Percentiles rank a stretch among this genome's conserved stretches.
Evolutionary conservation across 92 coral and sea anemone genomes (phyloP).

Genomic region (Paragorgia papillata): DNA sequence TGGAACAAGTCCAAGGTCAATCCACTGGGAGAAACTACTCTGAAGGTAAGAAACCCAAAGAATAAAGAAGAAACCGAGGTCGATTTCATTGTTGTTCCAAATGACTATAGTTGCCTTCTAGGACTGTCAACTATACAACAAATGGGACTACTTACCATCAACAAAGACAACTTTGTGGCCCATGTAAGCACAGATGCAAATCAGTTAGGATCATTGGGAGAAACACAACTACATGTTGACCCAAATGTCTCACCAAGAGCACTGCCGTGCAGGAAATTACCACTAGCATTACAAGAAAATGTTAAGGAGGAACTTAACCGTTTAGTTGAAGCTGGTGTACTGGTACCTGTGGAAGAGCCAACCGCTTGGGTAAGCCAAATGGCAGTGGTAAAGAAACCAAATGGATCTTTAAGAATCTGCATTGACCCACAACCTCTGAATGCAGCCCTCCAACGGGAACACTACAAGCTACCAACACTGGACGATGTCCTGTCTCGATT

Average conservation of each 20-base stretch:
- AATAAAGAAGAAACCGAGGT: conserved; percentile 16
- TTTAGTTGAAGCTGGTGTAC: conserved; percentile 50
- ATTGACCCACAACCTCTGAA: conserved; percentile 66
- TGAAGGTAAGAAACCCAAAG: conserved; percentile 34
- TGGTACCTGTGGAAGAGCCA: conserved; percentile 55
- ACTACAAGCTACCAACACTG: conserved; percentile 27
- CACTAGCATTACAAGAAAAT: conserved; percentile 53
- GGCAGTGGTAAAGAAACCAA: conserved; percentile 46
- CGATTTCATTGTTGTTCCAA: conserved; percentile 47
- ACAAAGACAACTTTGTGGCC: conserved; percentile 45
- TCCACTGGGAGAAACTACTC: conserved; percentile 41
- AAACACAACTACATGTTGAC: conserved; percentile 39
- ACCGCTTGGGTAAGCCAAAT: conserved; percentile 57
- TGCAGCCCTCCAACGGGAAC: conserved; percentile 55
- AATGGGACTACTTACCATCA: conserved; percentile 49
- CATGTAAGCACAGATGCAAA: conserved; percentile 11
- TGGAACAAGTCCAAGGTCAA: conserved; percentile 46
- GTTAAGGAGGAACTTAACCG: conserved; percentile 50
- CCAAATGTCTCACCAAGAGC: conserved; percentile 40
- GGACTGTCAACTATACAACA: conserved; percentile 53
- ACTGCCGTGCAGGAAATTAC: conserved; percentile 46
- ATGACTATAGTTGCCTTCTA: conserved; percentile 37
- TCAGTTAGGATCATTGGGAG: conserved; percentile 56
- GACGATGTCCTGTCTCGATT: conserved; percentile 50
- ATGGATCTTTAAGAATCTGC: conserved; percentile 51